Evolutionary conservation across 2,888 invertebrate genomes (phyloP).

Genomic region (Dryobotodes eremita): DNA sequence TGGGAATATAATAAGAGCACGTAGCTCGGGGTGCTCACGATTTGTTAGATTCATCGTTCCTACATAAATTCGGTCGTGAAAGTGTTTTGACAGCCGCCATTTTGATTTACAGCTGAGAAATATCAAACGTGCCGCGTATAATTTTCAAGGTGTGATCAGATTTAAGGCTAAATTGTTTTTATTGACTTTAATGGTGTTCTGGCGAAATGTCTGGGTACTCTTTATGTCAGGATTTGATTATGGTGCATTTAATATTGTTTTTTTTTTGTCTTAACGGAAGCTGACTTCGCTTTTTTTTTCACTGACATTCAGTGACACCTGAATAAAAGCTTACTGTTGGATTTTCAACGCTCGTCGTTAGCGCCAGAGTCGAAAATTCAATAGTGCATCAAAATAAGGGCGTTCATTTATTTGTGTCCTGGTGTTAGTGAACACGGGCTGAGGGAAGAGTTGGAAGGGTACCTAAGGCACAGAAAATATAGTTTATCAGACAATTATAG

Average conservation of each 20-base stretch:
- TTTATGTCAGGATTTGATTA: neutral
- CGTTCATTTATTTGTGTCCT: neutral
- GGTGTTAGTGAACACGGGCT: neutral
- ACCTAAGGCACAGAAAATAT: neutral
- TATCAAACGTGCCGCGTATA: conserved; percentile 47
- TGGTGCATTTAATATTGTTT: neutral
- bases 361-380: neutral
- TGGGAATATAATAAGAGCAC: conserved; percentile 56
- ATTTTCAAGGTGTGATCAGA: conserved; percentile 30
- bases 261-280: neutral
- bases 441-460: neutral
- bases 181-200: conserved; percentile 9
- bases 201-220: neutral
- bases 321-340: neutral
- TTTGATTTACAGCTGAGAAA: conserved; percentile 60
- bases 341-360: neutral
- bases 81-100: conserved; percentile 58
- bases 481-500: neutral
- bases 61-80: conserved; percentile 68
- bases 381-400: neutral
- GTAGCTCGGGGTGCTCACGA: conserved; percentile 68
- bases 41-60: conserved; percentile 65
- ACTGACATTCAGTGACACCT: neutral
- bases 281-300: neutral
- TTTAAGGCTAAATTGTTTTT: conserved; percentile 18